Evolutionary conservation across 2,888 invertebrate species (phyloP).

Genomic region (Hirtodrosophila histrioides): DNA sequence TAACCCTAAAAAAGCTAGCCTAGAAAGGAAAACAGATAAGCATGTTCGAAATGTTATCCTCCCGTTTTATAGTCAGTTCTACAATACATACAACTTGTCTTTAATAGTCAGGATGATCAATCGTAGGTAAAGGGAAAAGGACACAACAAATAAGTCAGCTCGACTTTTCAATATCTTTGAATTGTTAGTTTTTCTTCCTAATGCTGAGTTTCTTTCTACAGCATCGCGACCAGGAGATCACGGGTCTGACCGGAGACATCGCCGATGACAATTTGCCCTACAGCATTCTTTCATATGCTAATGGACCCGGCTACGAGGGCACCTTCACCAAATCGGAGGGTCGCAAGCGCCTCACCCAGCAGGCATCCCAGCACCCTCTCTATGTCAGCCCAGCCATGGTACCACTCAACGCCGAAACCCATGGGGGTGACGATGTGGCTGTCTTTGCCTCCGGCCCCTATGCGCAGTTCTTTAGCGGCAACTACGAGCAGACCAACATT

Average conservation of each 20-base stretch:
- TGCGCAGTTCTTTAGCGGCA: slow-evolving; percentile 91
- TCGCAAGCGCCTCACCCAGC: slow-evolving; percentile 64
- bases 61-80: no score
- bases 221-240: slow-evolving; percentile 86
- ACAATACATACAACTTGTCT: no score
- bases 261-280: slow-evolving; percentile 88
- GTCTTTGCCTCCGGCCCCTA: slow-evolving; percentile 91
- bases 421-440: slow-evolving; percentile 92
- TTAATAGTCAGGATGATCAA: no score
- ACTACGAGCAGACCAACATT: slow-evolving; percentile 91
- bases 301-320: slow-evolving; percentile 88
- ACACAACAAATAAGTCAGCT: no score
- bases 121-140: no score
- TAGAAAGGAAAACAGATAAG: no score
- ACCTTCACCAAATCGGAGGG: slow-evolving; percentile 65
- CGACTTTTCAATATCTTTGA: no score
- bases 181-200: no score
- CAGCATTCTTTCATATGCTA: slow-evolving; percentile 90
- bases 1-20: no score
- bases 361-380: slow-evolving; percentile 66
- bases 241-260: slow-evolving; percentile 85
- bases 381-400: slow-evolving; percentile 87
- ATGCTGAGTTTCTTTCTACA: background rate
- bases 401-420: slow-evolving; percentile 88
- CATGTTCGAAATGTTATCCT: no score